Evolutionary conservation across 2,113 vertebrate genomes (phyloP).

Genomic region (Oncorhynchus clarkii): DNA sequence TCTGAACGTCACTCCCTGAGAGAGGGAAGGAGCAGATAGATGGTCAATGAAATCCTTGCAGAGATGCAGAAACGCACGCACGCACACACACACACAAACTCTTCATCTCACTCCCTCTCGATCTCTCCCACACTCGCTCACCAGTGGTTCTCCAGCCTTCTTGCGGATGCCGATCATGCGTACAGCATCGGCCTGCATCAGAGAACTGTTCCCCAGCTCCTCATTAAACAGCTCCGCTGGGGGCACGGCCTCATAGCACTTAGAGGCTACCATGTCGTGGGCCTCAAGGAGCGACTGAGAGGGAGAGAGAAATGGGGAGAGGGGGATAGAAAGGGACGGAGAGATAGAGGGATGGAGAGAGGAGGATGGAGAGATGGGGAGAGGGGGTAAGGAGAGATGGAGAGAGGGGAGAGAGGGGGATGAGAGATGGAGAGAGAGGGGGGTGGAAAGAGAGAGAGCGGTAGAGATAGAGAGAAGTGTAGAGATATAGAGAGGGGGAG

Average conservation of each 20-base stretch:
- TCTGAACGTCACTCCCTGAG: constrained; percentile 92
- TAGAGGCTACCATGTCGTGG: constrained; percentile 96
- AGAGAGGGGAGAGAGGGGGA: not conserved
- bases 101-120: constrained; percentile 16
- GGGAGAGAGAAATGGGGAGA: not conserved
- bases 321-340: not conserved
- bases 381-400: not conserved
- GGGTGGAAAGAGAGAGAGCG: not conserved
- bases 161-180: constrained; percentile 98
- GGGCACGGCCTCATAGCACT: constrained; percentile 90
- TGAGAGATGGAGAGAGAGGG: no score
- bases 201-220: constrained; percentile 74
- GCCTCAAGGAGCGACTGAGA: constrained; percentile 91
- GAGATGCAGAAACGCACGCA: not conserved
- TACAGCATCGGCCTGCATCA: constrained; percentile 92
- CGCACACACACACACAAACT: not conserved
- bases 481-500: not conserved
- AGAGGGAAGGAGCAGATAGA: constrained; percentile 18
- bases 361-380: not conserved
- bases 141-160: constrained; percentile 94
- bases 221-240: constrained; percentile 83
- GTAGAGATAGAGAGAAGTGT: not conserved
- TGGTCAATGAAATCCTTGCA: not conserved
- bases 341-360: not conserved
- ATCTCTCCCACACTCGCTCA: constrained; percentile 57